phyloP scores from a whole-genome alignment of 2,888 invertebrate genomes.

The Teinopalpus imperialis region DNA sequence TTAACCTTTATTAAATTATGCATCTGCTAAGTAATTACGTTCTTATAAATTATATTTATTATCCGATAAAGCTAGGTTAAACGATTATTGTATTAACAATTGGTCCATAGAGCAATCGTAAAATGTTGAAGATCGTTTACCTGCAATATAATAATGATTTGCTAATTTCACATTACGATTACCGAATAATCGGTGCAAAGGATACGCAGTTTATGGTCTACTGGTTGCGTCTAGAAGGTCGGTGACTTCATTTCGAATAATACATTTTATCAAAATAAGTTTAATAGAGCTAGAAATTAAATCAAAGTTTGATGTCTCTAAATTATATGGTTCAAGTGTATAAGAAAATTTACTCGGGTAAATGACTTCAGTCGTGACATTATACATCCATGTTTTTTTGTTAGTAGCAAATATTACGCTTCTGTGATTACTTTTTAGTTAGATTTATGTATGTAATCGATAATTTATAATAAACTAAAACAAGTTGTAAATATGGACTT shows the following conservation, averaged over 20 bases:
- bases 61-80: too few relatives aligned
- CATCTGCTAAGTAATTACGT: too few relatives aligned
- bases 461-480: too few relatives aligned
- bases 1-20: too few relatives aligned
- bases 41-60: too few relatives aligned
- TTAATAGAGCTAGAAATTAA: conserved; percentile 14
- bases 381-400: conserved; percentile 1
- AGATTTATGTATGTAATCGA: background rate
- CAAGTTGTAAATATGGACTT: too few relatives aligned
- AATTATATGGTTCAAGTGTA: conserved; percentile 16
- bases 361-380: conserved; percentile 9
- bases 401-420: background rate
- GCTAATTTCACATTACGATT: conserved; percentile 31
- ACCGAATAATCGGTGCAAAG: conserved; percentile 29
- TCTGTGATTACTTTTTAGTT: conserved; percentile 5
- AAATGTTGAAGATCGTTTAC: background rate
- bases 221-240: conserved; percentile 41
- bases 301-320: conserved; percentile 19
- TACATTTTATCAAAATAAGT: conserved; percentile 6
- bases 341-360: background rate
- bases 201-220: conserved; percentile 43
- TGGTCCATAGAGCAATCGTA: too few relatives aligned
- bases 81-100: too few relatives aligned
- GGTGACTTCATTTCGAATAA: conserved; percentile 41
- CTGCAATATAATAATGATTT: conserved; percentile 18